A percentile compares a stretch with the other conserved stretches of the same genome.
Evolutionary conservation across 2,888 invertebrate genomes (phyloP).

Genomic region (Hymenopus coronatus): DNA sequence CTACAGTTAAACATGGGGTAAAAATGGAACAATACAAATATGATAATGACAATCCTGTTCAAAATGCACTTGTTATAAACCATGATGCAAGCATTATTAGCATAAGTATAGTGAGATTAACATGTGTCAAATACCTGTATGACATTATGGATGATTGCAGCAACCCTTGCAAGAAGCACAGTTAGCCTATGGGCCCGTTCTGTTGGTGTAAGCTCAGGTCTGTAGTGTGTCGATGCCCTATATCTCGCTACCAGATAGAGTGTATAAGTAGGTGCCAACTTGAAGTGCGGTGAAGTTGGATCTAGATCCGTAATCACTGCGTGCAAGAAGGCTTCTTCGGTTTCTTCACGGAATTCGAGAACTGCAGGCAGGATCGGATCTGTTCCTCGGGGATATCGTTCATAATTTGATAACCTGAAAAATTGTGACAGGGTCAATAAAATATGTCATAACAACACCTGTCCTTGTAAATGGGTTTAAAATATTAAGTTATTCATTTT

Average conservation of each 20-base stretch:
- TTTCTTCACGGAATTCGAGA: conserved; percentile 91
- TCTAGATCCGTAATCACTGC: conserved; percentile 86
- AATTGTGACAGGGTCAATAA: neutral
- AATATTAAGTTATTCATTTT: no score
- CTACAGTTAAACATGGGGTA: no score
- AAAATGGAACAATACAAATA: no score
- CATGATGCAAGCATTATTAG: no score
- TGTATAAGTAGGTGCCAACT: conserved; percentile 94
- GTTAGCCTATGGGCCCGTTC: conserved; percentile 90
- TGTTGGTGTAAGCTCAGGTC: conserved; percentile 86
- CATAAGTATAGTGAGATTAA: neutral
- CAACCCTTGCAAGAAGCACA: conserved; percentile 84
- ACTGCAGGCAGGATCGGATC: conserved; percentile 93
- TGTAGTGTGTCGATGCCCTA: conserved; percentile 90
- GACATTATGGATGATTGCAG: conserved; percentile 78
- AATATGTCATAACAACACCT: no score
- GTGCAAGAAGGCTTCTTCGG: conserved; percentile 87
- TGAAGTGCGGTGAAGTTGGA: conserved; percentile 86
- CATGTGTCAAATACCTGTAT: conserved; percentile 61
- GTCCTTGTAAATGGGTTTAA: no score
- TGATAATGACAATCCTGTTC: no score
- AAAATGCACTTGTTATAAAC: no score
- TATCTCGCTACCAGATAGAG: conserved; percentile 93
- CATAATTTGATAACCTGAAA: conserved; percentile 48
- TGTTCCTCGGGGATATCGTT: conserved; percentile 61